A percentile compares a stretch with the other conserved stretches of the same genome.
Evolutionary conservation across 2,113 vertebrate species (phyloP).

Genomic region (Cheilinus undulatus): DNA sequence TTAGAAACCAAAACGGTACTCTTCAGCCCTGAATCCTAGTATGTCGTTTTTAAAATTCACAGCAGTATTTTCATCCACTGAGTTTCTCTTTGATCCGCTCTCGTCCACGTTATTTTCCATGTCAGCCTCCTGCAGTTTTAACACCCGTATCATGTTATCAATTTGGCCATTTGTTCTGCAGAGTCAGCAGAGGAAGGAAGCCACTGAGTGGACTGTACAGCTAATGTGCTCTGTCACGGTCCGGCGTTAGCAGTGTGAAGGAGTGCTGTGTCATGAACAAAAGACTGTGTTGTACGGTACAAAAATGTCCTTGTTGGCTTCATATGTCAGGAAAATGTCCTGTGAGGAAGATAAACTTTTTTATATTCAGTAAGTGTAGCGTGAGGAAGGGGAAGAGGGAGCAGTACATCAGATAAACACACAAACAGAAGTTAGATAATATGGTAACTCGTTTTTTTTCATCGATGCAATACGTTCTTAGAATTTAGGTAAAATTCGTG

Average conservation of each 20-base stretch:
- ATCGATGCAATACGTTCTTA: too few species aligned
- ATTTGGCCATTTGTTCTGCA: constrained; percentile 37
- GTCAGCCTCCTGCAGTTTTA: constrained; percentile 6
- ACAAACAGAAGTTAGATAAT: neutral
- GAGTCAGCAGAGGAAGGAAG: constrained; percentile 56
- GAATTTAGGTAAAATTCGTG: too few species aligned
- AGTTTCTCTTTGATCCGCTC: neutral
- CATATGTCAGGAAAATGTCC: neutral
- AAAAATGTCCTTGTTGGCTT: neutral
- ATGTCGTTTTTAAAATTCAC: neutral
- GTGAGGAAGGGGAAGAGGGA: neutral
- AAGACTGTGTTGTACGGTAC: neutral
- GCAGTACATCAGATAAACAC: neutral
- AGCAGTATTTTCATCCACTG: neutral
- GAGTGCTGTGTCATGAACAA: constrained; percentile 19
- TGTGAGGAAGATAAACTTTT: neutral
- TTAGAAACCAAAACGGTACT: too few species aligned
- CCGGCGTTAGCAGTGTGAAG: neutral
- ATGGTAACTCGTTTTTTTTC: neutral
- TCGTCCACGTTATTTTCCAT: constrained; percentile 11
- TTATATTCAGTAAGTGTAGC: neutral
- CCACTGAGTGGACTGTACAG: neutral
- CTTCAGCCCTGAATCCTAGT: neutral
- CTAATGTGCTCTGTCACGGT: constrained; percentile 44
- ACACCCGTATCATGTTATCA: constrained; percentile 47